phyloP scores from a whole-genome alignment of 2,888 invertebrate genomes.

The Ceriagrion tenellum region DNA sequence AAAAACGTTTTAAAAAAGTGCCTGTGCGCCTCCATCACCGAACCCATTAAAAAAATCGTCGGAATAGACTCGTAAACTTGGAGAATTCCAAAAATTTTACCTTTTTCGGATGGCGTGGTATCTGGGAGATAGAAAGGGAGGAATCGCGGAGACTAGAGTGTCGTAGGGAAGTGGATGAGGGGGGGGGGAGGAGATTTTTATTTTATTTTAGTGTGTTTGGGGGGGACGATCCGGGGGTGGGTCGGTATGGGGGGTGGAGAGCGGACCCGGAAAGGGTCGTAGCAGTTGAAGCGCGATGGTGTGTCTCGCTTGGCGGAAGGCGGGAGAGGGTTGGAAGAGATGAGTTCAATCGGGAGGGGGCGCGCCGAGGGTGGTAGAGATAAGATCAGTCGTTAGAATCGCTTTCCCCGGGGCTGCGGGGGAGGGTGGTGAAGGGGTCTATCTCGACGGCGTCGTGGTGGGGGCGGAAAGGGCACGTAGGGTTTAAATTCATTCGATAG shows the following conservation, averaged over 20 bases:
- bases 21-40: neutral
- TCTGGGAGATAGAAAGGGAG: too few species aligned
- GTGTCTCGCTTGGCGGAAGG: neutral
- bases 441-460: neutral
- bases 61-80: neutral
- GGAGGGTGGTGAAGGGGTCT: neutral
- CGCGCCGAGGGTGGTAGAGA: neutral
- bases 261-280: neutral
- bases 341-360: neutral
- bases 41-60: neutral
- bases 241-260: neutral
- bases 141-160: neutral
- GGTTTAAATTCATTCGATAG: neutral
- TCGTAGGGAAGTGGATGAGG: neutral
- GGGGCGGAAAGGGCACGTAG: neutral
- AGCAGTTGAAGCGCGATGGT: neutral
- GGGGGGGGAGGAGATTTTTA: neutral
- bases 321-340: neutral
- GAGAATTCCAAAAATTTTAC: neutral
- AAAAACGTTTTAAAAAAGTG: neutral
- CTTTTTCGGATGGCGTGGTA: neutral
- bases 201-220: neutral
- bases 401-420: neutral
- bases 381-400: slow-evolving; percentile 28
- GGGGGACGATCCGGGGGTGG: neutral